Evolutionary conservation across 2,888 invertebrate species (phyloP).

Genomic region (Cosmia trapezina): DNA sequence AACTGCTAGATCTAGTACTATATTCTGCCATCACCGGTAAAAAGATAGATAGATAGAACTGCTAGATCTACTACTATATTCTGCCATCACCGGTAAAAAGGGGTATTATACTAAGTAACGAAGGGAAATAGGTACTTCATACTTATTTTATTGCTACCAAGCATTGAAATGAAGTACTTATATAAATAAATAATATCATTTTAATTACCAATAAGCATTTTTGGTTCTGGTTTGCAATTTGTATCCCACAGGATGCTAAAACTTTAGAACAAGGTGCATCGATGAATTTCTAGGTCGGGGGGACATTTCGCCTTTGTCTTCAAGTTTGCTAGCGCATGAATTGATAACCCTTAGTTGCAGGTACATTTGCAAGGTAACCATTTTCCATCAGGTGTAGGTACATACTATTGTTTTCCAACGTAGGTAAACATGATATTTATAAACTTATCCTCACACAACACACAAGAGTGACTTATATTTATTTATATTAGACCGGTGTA

Average conservation of each 20-base stretch:
- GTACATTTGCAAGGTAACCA: not conserved
- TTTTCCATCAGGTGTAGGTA: not conserved
- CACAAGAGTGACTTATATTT: conserved; percentile 24
- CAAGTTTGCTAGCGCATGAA: not conserved
- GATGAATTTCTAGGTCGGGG: not conserved
- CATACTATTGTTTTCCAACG: not conserved
- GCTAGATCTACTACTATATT: not conserved
- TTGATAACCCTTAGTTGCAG: not conserved
- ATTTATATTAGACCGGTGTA: conserved; percentile 14
- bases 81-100: not conserved
- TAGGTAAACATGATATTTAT: not conserved
- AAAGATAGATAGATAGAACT: not conserved
- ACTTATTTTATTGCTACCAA: not conserved
- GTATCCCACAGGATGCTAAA: not conserved
- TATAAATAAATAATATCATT: too few relatives aligned
- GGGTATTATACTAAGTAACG: not conserved
- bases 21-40: not conserved
- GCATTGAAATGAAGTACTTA: not conserved
- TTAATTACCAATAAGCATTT: not conserved
- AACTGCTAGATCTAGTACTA: not conserved
- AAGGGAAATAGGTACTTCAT: not conserved
- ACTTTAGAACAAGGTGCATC: not conserved
- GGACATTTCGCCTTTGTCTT: not conserved
- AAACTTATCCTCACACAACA: conserved; percentile 4
- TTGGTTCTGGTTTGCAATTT: not conserved